Base-by-base conservation (phyloP, 2,797 vertebrate genomes). In the Scomberomorus guttatus region DNA sequence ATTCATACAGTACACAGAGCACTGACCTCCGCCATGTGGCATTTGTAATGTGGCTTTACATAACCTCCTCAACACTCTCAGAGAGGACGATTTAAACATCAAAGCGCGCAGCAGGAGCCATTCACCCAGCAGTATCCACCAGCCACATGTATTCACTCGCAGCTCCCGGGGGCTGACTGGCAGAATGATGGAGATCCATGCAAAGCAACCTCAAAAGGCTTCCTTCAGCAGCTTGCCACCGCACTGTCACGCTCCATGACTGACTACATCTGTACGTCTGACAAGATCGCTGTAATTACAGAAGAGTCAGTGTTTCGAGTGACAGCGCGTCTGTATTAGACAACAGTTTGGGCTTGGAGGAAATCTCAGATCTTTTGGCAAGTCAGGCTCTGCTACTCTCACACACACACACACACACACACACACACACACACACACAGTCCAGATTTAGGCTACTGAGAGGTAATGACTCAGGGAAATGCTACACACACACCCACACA, bases 401-500 rank as follows among this genome's bases (percentile, higher is more conserved):
- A 75, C 63, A 37, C 61, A 2, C 25, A 7, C 42, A 54, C 51
- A 55, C 57, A 44, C 69, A 84, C 29, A 81, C 46, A 46, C 44
- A 46, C 44, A 46, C 3, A 27, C 70, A 60, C 74, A 39, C 51
- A 54, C 51, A 64, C 58, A 51, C 69, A 84, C 25, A 81, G 71
- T 72, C 75, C 52, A 46, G 61, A 76, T 64, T 86, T 72, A 79
- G 76, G 79, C 75, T 64, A 70, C 55, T 44, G 77, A 76, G 86
- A 85, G 63, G 82, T 90, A 90, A 90, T 92, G 90, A 91, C 82
- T 89, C 84, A 80, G 85, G 86, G 72, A 90, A 90, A 92, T 2
- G 57, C 56, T 76, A 62, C 79, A 79, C 51, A 82, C 80, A 62
- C 14, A 79, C 66, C 63, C 51, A 77, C 71, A 81, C 29, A 66